These are phyloP conservation scores for Mizuhopecten yessoensis DNA, from an alignment of 1,140 invertebrate genomes.

Conservation along the genomic window DNA sequence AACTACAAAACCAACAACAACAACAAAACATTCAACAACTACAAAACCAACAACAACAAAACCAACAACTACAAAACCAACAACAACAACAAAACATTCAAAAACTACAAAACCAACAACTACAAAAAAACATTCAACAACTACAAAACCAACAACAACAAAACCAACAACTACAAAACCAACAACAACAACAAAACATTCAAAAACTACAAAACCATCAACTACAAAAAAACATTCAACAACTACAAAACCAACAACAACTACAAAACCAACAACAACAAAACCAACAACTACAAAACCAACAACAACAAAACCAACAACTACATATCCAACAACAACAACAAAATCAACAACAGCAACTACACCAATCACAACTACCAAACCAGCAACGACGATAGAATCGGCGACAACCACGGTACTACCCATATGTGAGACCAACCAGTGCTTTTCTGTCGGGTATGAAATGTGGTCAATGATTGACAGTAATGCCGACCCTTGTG, in stretches of 20 bases:
- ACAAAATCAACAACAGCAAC: neutral
- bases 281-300: too few species aligned
- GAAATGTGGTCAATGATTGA: conserved; percentile 20
- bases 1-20: neutral
- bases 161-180: neutral
- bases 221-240: neutral
- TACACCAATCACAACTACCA: neutral
- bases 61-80: too few species aligned
- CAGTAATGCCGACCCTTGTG: neutral
- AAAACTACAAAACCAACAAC: too few species aligned
- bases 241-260: neutral
- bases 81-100: neutral
- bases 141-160: too few species aligned
- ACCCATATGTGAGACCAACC: neutral
- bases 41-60: neutral
- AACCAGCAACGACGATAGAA: neutral
- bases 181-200: too few species aligned
- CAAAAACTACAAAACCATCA: neutral
- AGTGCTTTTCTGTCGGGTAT: conserved; percentile 22
- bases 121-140: too few species aligned
- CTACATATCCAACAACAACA: neutral
- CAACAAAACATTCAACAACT: neutral
- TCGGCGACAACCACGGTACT: neutral
- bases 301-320: neutral
- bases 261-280: too few species aligned